Evolutionary conservation across 2,113 vertebrate genomes (phyloP).

Genomic region (Rhinogobius similis): DNA sequence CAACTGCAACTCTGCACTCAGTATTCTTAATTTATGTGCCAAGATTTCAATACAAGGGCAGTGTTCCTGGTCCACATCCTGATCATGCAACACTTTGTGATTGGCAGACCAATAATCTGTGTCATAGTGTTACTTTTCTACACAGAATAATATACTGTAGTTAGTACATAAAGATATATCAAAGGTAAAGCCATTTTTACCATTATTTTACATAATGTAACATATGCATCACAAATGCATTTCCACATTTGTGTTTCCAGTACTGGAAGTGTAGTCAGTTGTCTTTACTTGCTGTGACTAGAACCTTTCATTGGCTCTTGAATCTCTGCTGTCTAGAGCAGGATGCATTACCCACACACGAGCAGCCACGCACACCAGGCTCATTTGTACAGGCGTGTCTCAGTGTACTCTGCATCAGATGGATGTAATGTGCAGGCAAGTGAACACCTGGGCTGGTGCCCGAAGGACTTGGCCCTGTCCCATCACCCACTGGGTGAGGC

Average conservation of each 20-base stretch:
- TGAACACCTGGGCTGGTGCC: constrained; percentile 51
- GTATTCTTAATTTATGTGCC: neutral
- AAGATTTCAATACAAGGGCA: neutral
- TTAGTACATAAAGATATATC: too few species aligned
- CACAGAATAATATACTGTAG: too few species aligned
- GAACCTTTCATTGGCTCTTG: constrained; percentile 44
- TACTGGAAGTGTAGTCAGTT: neutral
- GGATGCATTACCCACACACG: constrained; percentile 57
- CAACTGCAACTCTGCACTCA: neutral
- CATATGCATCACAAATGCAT: neutral
- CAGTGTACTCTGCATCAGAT: constrained; percentile 36
- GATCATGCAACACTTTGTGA: too few species aligned
- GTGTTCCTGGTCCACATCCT: neutral
- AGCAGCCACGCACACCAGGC: constrained; percentile 46
- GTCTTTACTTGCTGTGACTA: constrained; percentile 33
- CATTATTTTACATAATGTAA: too few species aligned
- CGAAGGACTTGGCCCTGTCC: constrained; percentile 28
- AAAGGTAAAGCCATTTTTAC: neutral
- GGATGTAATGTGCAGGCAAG: constrained; percentile 39
- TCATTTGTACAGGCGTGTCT: constrained; percentile 52
- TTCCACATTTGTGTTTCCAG: neutral
- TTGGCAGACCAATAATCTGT: too few species aligned
- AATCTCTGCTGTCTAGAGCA: constrained; percentile 16
- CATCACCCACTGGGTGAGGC: constrained; percentile 36
- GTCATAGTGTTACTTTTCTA: too few species aligned